Evolutionary conservation across 2,888 invertebrate genomes (phyloP).

Genomic region (Platycheirus rosarum): DNA sequence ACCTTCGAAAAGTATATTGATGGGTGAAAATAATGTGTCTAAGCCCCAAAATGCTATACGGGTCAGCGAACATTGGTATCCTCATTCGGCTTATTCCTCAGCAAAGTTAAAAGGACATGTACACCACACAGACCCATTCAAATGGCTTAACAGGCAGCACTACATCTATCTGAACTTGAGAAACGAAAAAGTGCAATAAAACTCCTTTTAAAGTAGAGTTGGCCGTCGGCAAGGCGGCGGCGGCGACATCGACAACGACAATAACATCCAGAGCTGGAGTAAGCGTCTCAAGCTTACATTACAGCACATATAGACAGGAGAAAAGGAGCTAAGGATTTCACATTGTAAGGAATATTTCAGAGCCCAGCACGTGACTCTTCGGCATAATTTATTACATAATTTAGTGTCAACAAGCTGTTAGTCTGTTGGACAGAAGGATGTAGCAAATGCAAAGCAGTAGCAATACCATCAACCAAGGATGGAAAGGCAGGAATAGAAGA

Average conservation of each 20-base stretch:
- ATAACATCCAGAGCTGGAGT: not conserved
- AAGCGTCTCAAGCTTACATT: conserved; percentile 43
- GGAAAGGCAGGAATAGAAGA: conserved; percentile 25
- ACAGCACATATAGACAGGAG: conserved; percentile 30
- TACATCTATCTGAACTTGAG: conserved; percentile 44
- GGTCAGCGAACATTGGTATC: conserved; percentile 26
- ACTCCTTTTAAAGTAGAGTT: conserved; percentile 50
- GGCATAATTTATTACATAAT: conserved; percentile 71
- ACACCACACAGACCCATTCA: not conserved
- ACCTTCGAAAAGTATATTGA: not conserved
- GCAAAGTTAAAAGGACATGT: not conserved
- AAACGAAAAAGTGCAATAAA: conserved; percentile 57
- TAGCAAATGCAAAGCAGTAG: conserved; percentile 60
- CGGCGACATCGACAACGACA: not conserved
- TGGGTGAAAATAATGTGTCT: not conserved
- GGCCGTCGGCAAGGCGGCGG: conserved; percentile 28
- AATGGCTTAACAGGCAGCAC: too few species aligned
- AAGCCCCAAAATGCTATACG: conserved; percentile 6
- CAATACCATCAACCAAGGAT: conserved; percentile 13
- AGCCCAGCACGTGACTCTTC: conserved; percentile 66
- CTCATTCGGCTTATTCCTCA: not conserved
- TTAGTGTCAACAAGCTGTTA: conserved; percentile 74
- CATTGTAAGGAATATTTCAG: conserved; percentile 28
- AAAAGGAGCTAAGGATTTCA: conserved; percentile 5
- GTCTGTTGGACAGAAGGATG: conserved; percentile 71